A percentile compares a stretch with the other conserved stretches of the same genome.
phyloP scores from a whole-genome alignment of 2,797 vertebrate genomes.

The Siniperca undulata region DNA sequence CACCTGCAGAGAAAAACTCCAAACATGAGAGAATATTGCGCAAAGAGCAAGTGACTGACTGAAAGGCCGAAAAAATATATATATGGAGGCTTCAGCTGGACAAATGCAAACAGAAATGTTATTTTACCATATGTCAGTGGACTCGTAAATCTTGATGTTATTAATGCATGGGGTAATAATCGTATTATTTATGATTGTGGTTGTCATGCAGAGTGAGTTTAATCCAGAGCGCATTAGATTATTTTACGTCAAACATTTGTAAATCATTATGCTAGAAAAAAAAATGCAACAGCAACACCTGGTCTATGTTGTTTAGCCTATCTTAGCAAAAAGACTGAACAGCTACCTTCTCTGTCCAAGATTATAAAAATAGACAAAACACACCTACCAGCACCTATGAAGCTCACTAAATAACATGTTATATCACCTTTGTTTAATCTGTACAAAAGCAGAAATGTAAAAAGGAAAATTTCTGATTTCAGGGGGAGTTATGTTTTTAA shows the following conservation, averaged over 20 bases:
- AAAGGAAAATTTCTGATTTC: neutral
- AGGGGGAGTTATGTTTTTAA: neutral
- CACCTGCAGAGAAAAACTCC: slow-evolving; percentile 14
- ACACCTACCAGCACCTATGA: neutral
- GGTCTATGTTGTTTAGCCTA: neutral
- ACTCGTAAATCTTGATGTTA: neutral
- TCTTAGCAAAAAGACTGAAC: neutral
- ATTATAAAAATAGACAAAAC: neutral
- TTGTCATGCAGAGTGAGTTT: neutral
- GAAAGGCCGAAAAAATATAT: neutral
- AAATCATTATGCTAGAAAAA: neutral
- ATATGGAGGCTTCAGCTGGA: neutral
- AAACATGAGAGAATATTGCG: neutral
- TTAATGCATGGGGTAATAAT: neutral
- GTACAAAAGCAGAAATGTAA: neutral
- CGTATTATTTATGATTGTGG: neutral
- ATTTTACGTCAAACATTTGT: neutral
- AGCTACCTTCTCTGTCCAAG: neutral
- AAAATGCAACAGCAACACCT: neutral
- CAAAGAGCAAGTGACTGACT: slow-evolving; percentile 3
- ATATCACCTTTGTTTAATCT: neutral
- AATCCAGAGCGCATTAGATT: slow-evolving; percentile 2
- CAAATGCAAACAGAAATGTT: neutral
- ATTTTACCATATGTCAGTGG: neutral
- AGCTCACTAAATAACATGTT: neutral